phyloP scores from a whole-genome alignment of 2,113 vertebrate species.

The Aleadryas rufinucha region DNA sequence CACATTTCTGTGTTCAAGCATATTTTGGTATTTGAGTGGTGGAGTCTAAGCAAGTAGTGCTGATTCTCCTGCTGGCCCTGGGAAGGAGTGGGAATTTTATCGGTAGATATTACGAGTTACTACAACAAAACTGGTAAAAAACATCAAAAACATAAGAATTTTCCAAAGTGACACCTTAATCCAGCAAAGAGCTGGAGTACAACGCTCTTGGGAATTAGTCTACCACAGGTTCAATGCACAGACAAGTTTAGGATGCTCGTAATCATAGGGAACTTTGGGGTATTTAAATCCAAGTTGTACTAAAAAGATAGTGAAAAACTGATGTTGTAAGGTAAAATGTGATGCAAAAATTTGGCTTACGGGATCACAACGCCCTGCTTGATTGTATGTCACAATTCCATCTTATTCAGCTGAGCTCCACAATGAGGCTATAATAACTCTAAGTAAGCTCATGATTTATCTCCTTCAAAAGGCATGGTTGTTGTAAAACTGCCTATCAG shows the following conservation, averaged over 20 bases:
- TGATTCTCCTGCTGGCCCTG: not conserved
- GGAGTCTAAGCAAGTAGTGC: not conserved
- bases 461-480: slow-evolving; percentile 11
- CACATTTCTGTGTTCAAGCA: not conserved
- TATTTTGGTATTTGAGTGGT: not conserved
- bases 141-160: not conserved
- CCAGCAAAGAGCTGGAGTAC: not conserved
- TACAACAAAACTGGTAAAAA: not conserved
- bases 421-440: slow-evolving; percentile 43
- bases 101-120: not conserved
- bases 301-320: not conserved
- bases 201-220: not conserved
- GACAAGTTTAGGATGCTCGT: not conserved
- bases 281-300: not conserved
- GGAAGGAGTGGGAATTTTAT: not conserved
- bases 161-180: not conserved
- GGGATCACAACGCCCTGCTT: not conserved
- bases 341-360: not conserved
- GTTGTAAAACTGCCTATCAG: slow-evolving; percentile 39
- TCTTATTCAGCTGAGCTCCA: not conserved
- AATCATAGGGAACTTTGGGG: not conserved
- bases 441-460: slow-evolving; percentile 49
- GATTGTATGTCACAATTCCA: not conserved
- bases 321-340: not conserved
- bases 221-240: not conserved